These are phyloP conservation scores for Homalodisca vitripennis DNA, from an alignment of 1,140 invertebrate genomes.

Conservation along the genomic window DNA sequence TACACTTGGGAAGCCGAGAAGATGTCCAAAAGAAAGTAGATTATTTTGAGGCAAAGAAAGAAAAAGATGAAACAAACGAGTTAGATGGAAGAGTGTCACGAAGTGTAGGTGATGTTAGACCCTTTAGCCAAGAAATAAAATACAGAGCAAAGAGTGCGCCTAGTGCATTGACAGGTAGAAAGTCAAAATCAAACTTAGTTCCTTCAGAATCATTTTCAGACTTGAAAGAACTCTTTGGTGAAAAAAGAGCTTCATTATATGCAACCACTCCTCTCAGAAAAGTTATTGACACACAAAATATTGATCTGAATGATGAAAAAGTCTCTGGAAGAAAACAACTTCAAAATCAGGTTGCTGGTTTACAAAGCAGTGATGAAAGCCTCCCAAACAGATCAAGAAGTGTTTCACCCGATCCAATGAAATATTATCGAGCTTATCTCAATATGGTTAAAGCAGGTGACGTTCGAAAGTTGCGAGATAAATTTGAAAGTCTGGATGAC, in stretches of 20 bases:
- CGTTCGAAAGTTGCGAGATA: slow-evolving; percentile 67
- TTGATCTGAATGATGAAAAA: neutral
- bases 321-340: neutral
- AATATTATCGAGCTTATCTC: slow-evolving; percentile 66
- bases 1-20: slow-evolving; percentile 41
- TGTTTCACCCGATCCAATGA: slow-evolving; percentile 64
- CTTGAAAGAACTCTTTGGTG: slow-evolving; percentile 75
- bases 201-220: slow-evolving; percentile 63
- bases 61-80: neutral
- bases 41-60: slow-evolving; percentile 18
- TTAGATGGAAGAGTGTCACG: slow-evolving; percentile 25
- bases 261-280: slow-evolving; percentile 28
- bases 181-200: slow-evolving; percentile 24
- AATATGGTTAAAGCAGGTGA: slow-evolving; percentile 70
- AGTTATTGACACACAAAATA: neutral
- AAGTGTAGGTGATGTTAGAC: slow-evolving; percentile 29
- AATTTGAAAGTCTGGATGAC: slow-evolving; percentile 67
- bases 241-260: slow-evolving; percentile 46
- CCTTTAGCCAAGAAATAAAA: slow-evolving; percentile 21
- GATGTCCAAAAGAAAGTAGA: slow-evolving; percentile 32
- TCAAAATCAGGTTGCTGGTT: neutral
- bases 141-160: slow-evolving; percentile 31
- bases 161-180: neutral
- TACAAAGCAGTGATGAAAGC: slow-evolving; percentile 36
- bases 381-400: slow-evolving; percentile 37